phyloP scores from a whole-genome alignment of 2,888 invertebrate genomes.

The Epistrophella euchroma region DNA sequence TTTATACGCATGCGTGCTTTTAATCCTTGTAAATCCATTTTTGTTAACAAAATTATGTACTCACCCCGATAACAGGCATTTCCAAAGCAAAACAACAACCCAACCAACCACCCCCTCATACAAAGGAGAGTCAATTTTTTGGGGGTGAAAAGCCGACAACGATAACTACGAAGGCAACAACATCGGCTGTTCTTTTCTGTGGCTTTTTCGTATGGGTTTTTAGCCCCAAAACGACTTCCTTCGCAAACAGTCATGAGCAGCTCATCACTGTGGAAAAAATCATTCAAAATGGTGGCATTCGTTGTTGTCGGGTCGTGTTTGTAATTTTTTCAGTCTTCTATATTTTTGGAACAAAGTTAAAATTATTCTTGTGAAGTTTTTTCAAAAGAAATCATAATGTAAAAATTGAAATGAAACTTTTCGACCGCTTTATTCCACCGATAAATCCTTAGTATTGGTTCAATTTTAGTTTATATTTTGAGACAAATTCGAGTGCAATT shows the following conservation, averaged over 20 bases:
- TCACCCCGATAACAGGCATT: conserved; percentile 4
- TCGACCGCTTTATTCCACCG: conserved; percentile 2
- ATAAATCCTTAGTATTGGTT: conserved; percentile 21
- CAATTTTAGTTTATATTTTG: conserved; percentile 9
- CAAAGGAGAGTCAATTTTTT: conserved; percentile 44
- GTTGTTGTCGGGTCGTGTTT: conserved; percentile 59
- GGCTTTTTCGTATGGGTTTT: conserved; percentile 48
- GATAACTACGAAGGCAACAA: conserved; percentile 28
- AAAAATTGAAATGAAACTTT: conserved; percentile 7
- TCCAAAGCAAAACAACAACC: conserved; percentile 42
- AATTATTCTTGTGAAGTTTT: neutral
- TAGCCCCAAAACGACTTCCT: conserved; percentile 44
- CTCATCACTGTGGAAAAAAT: conserved; percentile 65
- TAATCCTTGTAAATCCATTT: conserved; percentile 13
- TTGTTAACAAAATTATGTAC: conserved; percentile 8
- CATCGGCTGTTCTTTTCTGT: conserved; percentile 33
- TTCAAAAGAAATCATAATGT: neutral
- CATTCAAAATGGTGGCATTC: conserved; percentile 72
- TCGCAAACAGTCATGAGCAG: conserved; percentile 61
- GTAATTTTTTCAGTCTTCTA: conserved; percentile 29
- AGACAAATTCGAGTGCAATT: conserved; percentile 22
- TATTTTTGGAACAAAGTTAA: neutral
- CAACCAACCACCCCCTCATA: conserved; percentile 27
- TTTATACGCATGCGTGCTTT: conserved; percentile 6
- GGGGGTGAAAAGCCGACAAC: conserved; percentile 60